Conservation (phyloP, 2,113 vertebrate genomes). For the Tragelaphus imberbis region DNA sequence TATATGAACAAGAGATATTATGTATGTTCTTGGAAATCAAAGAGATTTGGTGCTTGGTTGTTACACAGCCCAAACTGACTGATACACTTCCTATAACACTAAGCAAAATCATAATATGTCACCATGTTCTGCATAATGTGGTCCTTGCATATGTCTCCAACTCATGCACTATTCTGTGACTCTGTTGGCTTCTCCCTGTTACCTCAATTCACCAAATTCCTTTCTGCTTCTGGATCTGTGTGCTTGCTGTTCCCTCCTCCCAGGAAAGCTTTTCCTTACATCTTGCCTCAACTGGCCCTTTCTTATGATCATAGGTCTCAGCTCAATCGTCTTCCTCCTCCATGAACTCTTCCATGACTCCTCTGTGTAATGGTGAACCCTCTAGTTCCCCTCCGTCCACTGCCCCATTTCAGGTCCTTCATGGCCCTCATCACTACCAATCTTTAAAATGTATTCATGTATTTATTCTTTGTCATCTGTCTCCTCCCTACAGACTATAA, state of each 20-base stretch:
- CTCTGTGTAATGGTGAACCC: no score
- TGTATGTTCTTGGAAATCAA: background rate
- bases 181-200: no score
- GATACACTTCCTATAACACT: no score
- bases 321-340: no score
- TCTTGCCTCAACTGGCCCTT: fast-evolving
- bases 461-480: no score
- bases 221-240: background rate
- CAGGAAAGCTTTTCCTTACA: no score
- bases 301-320: background rate
- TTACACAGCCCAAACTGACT: background rate
- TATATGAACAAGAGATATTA: background rate
- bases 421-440: background rate
- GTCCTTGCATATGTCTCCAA: fast-evolving
- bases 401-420: background rate
- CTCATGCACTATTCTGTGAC: fast-evolving
- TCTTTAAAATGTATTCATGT: background rate
- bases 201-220: background rate
- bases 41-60: background rate
- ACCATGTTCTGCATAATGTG: fast-evolving
- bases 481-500: background rate
- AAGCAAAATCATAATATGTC: background rate
- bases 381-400: background rate
- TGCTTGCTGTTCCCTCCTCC: background rate
- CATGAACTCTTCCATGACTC: background rate